phyloP scores from a whole-genome alignment of 2,888 invertebrate species.

The Pseudeuparius sepicola region DNA sequence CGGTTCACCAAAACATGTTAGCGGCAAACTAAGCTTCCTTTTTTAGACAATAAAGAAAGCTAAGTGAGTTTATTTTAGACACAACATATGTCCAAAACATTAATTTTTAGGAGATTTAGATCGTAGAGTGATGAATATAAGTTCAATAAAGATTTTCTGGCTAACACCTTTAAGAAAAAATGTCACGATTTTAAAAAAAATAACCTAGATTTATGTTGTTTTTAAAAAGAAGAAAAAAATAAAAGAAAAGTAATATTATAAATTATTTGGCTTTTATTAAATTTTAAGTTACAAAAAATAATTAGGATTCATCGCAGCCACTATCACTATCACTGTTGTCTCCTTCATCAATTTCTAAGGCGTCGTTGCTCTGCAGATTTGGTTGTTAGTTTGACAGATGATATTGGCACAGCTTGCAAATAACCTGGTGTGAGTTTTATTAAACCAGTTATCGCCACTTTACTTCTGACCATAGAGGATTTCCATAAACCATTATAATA shows the following conservation, averaged over 20 bases:
- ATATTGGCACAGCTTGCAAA: slow-evolving; percentile 11
- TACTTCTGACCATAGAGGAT: too few species aligned
- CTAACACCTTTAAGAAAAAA: not conserved
- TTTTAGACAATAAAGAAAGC: too few species aligned
- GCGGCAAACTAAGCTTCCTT: too few species aligned
- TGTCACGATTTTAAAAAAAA: slow-evolving; percentile 1
- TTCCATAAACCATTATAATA: slow-evolving; percentile 6
- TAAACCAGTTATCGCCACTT: slow-evolving; percentile 8
- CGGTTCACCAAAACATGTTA: too few species aligned
- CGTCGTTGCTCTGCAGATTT: slow-evolving; percentile 9
- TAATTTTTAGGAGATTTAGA: too few species aligned
- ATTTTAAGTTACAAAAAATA: not conserved
- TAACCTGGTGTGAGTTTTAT: slow-evolving; percentile 11
- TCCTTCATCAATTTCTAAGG: slow-evolving; percentile 8
- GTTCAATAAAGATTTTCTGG: too few species aligned
- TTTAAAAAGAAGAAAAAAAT: too few species aligned
- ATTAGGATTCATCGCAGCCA: slow-evolving; percentile 3
- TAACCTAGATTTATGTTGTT: slow-evolving; percentile 5
- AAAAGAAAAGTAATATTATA: too few species aligned
- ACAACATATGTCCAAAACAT: too few species aligned
- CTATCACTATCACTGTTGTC: slow-evolving; percentile 6
- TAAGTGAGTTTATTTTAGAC: too few species aligned
- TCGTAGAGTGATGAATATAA: too few species aligned
- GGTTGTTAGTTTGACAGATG: slow-evolving; percentile 9
- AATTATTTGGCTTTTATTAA: slow-evolving; percentile 2